These are phyloP conservation scores for Smithornis capensis DNA, from an alignment of 2,113 vertebrate genomes.

Conservation along the genomic window DNA sequence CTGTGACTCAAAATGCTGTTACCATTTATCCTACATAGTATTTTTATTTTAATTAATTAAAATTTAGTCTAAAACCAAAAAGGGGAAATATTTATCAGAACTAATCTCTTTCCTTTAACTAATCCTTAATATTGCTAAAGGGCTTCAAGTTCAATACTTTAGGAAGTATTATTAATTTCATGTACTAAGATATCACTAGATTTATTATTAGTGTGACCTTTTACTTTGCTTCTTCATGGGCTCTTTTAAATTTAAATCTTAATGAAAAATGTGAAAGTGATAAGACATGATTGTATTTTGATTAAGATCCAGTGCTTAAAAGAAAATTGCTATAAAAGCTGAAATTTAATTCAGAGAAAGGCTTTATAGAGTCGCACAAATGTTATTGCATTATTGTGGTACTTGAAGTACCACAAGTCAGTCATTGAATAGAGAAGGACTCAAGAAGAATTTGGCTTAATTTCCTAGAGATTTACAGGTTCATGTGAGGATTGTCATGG, in stretches of 20 bases:
- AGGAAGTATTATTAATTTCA: background rate
- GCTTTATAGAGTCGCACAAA: background rate
- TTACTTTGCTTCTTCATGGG: background rate
- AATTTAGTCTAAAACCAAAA: background rate
- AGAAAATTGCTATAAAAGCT: background rate
- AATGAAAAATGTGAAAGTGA: background rate
- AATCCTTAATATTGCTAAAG: background rate
- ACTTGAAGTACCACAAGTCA: background rate
- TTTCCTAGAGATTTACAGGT: background rate
- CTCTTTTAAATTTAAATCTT: background rate
- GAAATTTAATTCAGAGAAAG: background rate
- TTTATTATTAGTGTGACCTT: background rate
- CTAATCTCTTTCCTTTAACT: background rate
- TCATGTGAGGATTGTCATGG: background rate
- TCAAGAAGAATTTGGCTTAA: background rate
- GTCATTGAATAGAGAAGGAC: background rate
- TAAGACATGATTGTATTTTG: background rate
- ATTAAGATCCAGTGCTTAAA: background rate
- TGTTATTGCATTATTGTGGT: background rate
- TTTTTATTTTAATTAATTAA: background rate
- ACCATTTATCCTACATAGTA: background rate
- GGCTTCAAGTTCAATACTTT: background rate
- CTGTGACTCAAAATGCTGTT: background rate
- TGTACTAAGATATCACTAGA: background rate
- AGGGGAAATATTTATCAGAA: background rate